Evolutionary conservation across 2,888 invertebrate genomes (phyloP).

Genomic region (Hipparchia semele): DNA sequence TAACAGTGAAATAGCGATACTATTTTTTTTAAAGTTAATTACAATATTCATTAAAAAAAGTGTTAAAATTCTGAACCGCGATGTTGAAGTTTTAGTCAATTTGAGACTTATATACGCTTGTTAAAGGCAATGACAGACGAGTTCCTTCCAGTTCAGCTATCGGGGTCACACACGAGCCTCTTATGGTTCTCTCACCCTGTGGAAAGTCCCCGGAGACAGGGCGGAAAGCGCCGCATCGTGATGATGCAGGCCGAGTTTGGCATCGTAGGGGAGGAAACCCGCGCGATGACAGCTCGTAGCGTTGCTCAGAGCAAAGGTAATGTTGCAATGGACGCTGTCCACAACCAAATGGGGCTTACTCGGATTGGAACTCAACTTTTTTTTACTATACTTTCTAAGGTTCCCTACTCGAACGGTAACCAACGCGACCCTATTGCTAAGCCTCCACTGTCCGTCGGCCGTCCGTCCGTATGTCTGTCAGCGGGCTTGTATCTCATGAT

Average conservation of each 20-base stretch:
- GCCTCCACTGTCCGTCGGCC: too few species aligned
- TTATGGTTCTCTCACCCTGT: constrained; percentile 68
- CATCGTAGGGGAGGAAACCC: constrained; percentile 69
- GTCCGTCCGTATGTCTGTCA: too few species aligned
- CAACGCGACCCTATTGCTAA: too few species aligned
- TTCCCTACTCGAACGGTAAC: too few species aligned
- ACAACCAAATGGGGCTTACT: constrained; percentile 83
- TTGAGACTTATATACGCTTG: constrained; percentile 39
- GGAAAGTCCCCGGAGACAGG: constrained; percentile 83
- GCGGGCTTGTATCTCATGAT: too few species aligned
- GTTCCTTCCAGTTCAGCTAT: constrained; percentile 75
- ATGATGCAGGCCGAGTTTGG: constrained; percentile 61
- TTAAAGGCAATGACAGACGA: constrained; percentile 12
- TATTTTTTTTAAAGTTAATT: neutral
- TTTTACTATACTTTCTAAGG: neutral
- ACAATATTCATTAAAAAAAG: neutral
- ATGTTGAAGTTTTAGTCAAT: constrained; percentile 49
- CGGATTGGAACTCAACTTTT: constrained; percentile 62
- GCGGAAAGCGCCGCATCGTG: constrained; percentile 76
- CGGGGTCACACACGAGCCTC: constrained; percentile 73
- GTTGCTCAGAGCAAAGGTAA: constrained; percentile 81
- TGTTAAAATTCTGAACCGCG: constrained; percentile 52
- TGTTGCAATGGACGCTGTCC: constrained; percentile 60
- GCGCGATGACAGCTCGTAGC: constrained; percentile 59
- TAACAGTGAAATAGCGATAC: neutral